These are phyloP conservation scores for Cylloceria caligata DNA, from an alignment of 2,888 invertebrate species.

Conservation along the genomic window DNA sequence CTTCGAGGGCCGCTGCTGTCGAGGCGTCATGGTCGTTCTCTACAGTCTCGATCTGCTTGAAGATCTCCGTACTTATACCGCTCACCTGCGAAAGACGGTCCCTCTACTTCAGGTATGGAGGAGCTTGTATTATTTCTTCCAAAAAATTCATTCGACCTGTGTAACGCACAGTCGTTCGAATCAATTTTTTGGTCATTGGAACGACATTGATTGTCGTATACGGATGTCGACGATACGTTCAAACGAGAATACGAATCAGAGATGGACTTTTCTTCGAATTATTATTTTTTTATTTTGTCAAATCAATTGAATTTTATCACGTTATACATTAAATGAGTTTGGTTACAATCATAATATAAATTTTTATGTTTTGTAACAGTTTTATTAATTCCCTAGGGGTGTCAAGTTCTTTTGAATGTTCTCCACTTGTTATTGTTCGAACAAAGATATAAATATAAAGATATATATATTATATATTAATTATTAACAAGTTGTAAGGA, in stretches of 20 bases:
- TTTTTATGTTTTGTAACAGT: too few relatives aligned
- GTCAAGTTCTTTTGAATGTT: too few relatives aligned
- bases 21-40: constrained; percentile 98
- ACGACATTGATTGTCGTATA: constrained; percentile 60
- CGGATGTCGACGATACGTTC: constrained; percentile 15
- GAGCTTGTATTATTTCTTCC: constrained; percentile 57
- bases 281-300: neutral
- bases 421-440: too few relatives aligned
- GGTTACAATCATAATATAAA: neutral
- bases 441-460: too few relatives aligned
- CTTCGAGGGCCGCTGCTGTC: constrained; percentile 96
- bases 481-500: too few relatives aligned
- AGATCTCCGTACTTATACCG: constrained; percentile 98
- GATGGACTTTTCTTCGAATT: neutral
- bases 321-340: too few relatives aligned
- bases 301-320: too few relatives aligned
- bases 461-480: too few relatives aligned
- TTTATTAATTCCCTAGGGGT: too few relatives aligned
- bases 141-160: constrained; percentile 58
- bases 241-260: constrained; percentile 52
- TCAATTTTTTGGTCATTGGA: constrained; percentile 56
- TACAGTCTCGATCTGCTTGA: constrained; percentile 98
- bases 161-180: constrained; percentile 37
- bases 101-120: constrained; percentile 73
- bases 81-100: constrained; percentile 90